Evolutionary conservation across 2,888 invertebrate genomes (phyloP), one percentile per base, ranked within the genome.

Genomic region (Horisme vitalbata): DNA sequence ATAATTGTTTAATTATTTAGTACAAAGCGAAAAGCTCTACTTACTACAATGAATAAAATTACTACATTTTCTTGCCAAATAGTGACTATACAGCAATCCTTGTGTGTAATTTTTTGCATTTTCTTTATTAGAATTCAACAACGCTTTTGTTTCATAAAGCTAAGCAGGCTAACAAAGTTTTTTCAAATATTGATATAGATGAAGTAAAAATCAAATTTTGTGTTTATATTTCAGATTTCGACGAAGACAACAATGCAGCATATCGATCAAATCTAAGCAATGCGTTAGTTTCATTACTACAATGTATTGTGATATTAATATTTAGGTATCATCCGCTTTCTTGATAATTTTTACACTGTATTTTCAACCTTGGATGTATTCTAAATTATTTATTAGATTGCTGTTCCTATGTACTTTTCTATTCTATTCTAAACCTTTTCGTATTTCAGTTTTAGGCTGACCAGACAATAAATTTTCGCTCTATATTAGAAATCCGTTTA

Each of bases 391-490:
- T 41, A 31, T 27, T 46, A 45, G 46, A 51, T 58, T 44, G 51
- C 38, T 39, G 45, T 45, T 51, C 18, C 38, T 49, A 47, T 55
- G 6, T 37, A 9, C 56, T 47, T 52, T 62, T 50, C 46, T 24
- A 8, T 23, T 18, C 9, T 35, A 27, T 7, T 53, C 57, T 54
- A 53, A 45, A 41, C 44, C 41, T n/a, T 36, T 52, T 62, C 4
- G 12, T 35, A 38, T 51, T 49, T 59, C 49, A 37, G 41, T 57
- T 62, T 64, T 66, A 61, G 60, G 74, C 75, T 78, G 74, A 71
- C 68, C 64, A 75, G 83, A 83, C 83, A 82, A 82, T 83, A 83
- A 82, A 57, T 45, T 41, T 57, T 54, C 57, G 45, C 50, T 48
- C 27, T 57, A 28, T 9, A 1, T 1, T 20, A 18, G 7, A 9